phyloP scores from a whole-genome alignment of 2,113 vertebrate species.

The Hippopotamus amphibius region DNA sequence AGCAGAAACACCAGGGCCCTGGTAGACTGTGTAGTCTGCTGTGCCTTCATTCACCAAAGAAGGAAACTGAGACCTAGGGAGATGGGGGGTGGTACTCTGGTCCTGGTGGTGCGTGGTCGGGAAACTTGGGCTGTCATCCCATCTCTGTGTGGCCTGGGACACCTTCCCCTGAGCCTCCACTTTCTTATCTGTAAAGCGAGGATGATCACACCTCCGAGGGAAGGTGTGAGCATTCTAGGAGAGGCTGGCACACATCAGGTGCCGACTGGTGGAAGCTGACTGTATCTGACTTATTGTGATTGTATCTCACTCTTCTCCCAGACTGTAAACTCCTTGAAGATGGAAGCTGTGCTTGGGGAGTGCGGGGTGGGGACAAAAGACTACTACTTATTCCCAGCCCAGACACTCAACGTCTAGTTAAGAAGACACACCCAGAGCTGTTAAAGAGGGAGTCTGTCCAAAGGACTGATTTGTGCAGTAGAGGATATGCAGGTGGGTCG shows the following conservation, averaged over 20 bases:
- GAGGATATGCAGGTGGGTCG: not conserved
- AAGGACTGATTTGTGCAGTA: not conserved
- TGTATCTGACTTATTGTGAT: not conserved
- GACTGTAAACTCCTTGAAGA: not conserved
- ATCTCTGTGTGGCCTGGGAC: not conserved
- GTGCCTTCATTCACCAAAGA: not conserved
- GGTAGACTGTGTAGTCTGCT: not conserved
- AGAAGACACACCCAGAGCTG: not conserved
- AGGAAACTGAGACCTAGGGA: not conserved
- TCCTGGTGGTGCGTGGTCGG: not conserved
- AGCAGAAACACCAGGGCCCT: not conserved
- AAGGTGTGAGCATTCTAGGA: not conserved
- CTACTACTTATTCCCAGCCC: not conserved
- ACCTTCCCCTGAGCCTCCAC: not conserved
- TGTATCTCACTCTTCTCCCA: not conserved
- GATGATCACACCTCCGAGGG: not conserved
- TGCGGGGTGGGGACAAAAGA: not conserved
- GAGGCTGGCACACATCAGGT: not conserved
- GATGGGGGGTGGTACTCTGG: not conserved
- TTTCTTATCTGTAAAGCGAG: not conserved
- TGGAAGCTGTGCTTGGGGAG: not conserved
- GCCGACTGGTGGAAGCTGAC: not conserved
- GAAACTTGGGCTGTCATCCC: not conserved
- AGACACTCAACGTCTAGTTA: not conserved
- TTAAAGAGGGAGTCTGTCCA: not conserved